Evolutionary conservation across 2,113 vertebrate genomes (phyloP).

Genomic region (Elanus axillaris): DNA sequence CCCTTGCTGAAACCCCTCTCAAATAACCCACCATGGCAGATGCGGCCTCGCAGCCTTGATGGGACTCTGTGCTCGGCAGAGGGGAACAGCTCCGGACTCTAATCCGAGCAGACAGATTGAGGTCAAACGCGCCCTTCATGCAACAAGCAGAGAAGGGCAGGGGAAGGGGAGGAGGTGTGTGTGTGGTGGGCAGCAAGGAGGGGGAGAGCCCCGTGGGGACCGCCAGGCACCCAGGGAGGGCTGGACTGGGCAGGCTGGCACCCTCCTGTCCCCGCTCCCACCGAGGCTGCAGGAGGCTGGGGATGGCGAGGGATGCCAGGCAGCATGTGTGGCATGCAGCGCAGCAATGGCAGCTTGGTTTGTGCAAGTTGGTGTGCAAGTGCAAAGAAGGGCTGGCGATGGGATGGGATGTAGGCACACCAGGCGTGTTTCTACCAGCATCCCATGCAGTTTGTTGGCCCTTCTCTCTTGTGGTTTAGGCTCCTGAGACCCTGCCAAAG

Average conservation of each 20-base stretch:
- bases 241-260: not conserved
- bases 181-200: not conserved
- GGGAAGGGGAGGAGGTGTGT: not conserved
- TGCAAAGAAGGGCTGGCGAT: not conserved
- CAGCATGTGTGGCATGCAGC: fast-evolving
- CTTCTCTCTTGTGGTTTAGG: not conserved
- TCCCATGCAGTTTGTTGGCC: not conserved
- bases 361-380: not conserved
- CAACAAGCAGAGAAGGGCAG: not conserved
- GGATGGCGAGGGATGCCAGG: not conserved
- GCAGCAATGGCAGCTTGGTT: fast-evolving
- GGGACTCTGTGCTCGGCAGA: constrained; percentile 16
- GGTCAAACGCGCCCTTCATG: constrained; percentile 22
- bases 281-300: not conserved
- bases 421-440: fast-evolving
- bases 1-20: not conserved
- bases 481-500: fast-evolving
- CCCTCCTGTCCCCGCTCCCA: fast-evolving
- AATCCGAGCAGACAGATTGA: constrained; percentile 68
- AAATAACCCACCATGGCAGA: not conserved
- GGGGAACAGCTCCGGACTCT: not conserved
- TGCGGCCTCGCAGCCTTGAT: not conserved
- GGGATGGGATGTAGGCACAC: not conserved
- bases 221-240: fast-evolving
- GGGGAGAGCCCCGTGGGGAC: fast-evolving